Percentiles rank a stretch among this genome's conserved stretches.
Conservation (phyloP, 2,888 invertebrate species). For the Elmis aenea region DNA sequence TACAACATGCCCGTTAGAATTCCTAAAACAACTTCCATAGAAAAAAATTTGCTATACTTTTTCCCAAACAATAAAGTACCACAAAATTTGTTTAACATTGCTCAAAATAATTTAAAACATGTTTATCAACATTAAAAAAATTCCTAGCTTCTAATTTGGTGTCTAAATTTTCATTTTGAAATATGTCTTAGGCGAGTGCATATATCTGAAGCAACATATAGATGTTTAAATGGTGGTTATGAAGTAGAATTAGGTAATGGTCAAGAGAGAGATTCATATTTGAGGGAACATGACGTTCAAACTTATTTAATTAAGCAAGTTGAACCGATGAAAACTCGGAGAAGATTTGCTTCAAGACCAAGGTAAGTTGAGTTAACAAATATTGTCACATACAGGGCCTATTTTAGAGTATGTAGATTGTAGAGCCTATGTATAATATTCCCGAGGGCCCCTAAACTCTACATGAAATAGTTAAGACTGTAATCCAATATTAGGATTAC, state of each 20-base stretch:
- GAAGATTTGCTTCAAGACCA: conserved; percentile 49
- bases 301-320: conserved; percentile 84
- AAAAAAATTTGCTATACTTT: too few species aligned
- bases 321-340: conserved; percentile 63
- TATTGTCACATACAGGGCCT: neutral
- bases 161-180: conserved; percentile 8
- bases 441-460: too few species aligned
- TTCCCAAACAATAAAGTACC: too few species aligned
- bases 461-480: too few species aligned
- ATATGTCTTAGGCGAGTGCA: conserved; percentile 76
- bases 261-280: conserved; percentile 73
- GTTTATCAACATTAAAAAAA: too few species aligned
- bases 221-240: conserved; percentile 81
- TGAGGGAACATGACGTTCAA: conserved; percentile 78
- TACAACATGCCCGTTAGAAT: too few species aligned
- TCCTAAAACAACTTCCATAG: too few species aligned
- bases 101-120: too few species aligned
- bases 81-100: too few species aligned
- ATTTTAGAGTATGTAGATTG: neutral
- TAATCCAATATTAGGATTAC: too few species aligned
- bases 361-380: conserved; percentile 38
- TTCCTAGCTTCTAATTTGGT: neutral
- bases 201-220: conserved; percentile 85
- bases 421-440: too few species aligned
- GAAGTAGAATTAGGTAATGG: conserved; percentile 93